Evolutionary conservation across 2,888 invertebrate genomes (phyloP).

Genomic region (Folsomia manolachei): DNA sequence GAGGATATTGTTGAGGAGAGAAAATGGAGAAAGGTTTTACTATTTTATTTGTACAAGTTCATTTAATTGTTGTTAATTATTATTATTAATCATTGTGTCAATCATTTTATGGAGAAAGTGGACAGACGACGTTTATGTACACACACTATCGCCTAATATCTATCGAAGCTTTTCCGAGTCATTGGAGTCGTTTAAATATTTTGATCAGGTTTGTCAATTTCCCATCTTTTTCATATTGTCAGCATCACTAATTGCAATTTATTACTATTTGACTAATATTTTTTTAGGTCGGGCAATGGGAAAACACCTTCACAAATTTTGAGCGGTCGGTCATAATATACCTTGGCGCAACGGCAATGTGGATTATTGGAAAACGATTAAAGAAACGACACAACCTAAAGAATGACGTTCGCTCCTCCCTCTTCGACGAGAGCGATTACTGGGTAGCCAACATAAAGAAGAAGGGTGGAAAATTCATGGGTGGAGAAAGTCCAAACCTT

Average conservation of each 20-base stretch:
- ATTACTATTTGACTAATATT: slow-evolving; percentile 1
- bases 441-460: slow-evolving; percentile 72
- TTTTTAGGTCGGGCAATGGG: slow-evolving; percentile 79
- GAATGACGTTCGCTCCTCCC: slow-evolving; percentile 81
- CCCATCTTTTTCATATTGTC: too few species aligned
- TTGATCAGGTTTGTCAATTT: slow-evolving; percentile 65
- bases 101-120: too few species aligned
- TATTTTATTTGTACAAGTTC: too few species aligned
- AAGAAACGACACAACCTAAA: slow-evolving; percentile 80
- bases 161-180: slow-evolving; percentile 84
- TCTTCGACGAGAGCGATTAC: slow-evolving; percentile 81
- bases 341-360: slow-evolving; percentile 92
- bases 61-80: too few species aligned
- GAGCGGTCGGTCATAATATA: slow-evolving; percentile 84
- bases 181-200: slow-evolving; percentile 88
- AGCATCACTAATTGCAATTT: slow-evolving; percentile 1
- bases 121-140: slow-evolving; percentile 88
- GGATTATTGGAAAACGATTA: slow-evolving; percentile 79
- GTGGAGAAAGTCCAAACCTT: slow-evolving; percentile 80
- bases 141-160: slow-evolving; percentile 92
- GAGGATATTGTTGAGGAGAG: slow-evolving; percentile 66
- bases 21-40: slow-evolving; percentile 93
- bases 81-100: too few species aligned
- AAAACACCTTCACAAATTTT: slow-evolving; percentile 78
- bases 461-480: slow-evolving; percentile 71